Evolutionary conservation across 1,140 invertebrate genomes (phyloP), one percentile per base, ranked within the genome.

Genomic region (Triops longicaudatus): DNA sequence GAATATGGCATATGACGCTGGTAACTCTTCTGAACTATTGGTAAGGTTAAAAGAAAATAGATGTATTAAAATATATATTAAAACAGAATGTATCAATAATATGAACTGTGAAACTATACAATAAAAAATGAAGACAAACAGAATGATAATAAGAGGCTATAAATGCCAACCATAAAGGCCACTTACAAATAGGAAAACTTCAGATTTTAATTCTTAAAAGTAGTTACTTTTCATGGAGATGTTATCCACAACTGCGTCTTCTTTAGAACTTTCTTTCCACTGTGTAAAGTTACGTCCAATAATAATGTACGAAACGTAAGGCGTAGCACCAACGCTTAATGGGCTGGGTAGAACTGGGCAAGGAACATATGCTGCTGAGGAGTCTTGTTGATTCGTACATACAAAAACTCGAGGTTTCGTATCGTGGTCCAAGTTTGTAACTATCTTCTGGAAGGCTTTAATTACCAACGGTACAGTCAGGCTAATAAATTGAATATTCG

Each of bases 261-360:
- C 77, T 63, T 76, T 73, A 14, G 43, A 50, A 26, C 44, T 77
- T 17, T 79, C 76, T 80, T 86, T 88, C 90, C 90, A 91, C 76
- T 91, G 89, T 72, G 85, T 83, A 77, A 88, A 86, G 83, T 91
- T 90, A 79, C 90, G 84, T 1, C 87, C 88, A 75, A 92, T 84
- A 26, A 91, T 82, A 72, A 91, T 84, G 83, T 87, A 86, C 42
- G 72, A 14, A 28, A 73, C 41, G 11, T 26, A 42, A 74, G 28
- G n/a, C 4, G 37, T 1, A 7, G 26, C 28, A 42, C 41, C 74
- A 7, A 73, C 63, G 27, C 73, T 77, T 42, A 43, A 73, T 1
- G 37, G 73, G 14, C n/a, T 73, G 17, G 71, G 26, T 1, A 73
- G 28, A 9, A 73, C 42, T 12, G 42, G 71, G 17, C 26, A 77